Base-by-base conservation (phyloP, 2,888 invertebrate species). In the Julus scandinavius region DNA sequence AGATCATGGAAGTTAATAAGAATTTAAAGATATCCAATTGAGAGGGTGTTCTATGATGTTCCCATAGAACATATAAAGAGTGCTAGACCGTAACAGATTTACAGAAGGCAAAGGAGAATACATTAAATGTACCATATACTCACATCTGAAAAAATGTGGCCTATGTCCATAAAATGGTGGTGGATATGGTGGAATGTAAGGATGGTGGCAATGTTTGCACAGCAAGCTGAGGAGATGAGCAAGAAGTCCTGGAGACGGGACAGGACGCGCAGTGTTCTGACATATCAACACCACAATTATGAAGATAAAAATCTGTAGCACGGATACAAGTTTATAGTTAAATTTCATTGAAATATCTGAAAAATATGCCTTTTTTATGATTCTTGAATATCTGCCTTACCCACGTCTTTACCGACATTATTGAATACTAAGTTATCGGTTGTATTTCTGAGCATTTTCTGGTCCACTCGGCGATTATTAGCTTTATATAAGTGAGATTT, bases 401-500 rank as follows among this genome's bases (percentile, higher is more conserved):
- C 63, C 63, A 63, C 5, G 63, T 63, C 63, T 63, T 63, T 63
- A 20, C 17, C 1, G 63, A n/a, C 63, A 63, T 63, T 63, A 17
- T 63, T n/a, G 63, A 17, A 63, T 3, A 3, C 5, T n/a, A n/a
- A 63, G n/a, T 4, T 63, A n/a, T n/a, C n/a, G 63, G 63, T n/a
- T n/a, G n/a, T 63, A n/a, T 20, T 63, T 63, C 63, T 63, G 63
- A 63, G 4, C 63, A 63, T 63, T 63, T 63, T 63, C 63, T 63
- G 17, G 17, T 63, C 17, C 5, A n/a, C n/a, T 63, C n/a, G 63
- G 63, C 1, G 6, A 63, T 17, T n/a, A 7, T n/a, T 20, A 0
- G n/a, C n/a, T 63, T 63, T 63, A 63, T 63, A 63, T 63, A 63
- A 63, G 63, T 63, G n/a, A 63, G n/a, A 63, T 63, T 6, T 63